Evolutionary conservation across 2,113 vertebrate species (phyloP).

Genomic region (Campylorhamphus procurvoides): DNA sequence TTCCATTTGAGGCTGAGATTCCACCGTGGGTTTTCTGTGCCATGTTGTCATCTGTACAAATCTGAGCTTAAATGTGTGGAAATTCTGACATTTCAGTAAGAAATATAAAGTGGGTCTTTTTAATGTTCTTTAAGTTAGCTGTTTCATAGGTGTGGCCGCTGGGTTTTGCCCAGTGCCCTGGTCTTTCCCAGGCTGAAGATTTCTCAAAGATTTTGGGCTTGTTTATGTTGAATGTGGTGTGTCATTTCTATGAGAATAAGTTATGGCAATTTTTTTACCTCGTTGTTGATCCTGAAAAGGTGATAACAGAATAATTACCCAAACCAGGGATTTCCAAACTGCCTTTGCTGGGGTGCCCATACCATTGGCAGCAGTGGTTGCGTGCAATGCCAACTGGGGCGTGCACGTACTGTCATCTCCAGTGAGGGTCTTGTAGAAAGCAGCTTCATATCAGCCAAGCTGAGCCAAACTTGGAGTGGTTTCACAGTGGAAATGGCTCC

Average conservation of each 20-base stretch:
- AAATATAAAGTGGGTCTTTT: background rate
- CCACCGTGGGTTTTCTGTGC: conserved; percentile 60
- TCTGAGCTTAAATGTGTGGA: conserved; percentile 42
- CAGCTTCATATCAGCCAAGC: background rate
- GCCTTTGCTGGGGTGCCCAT: background rate
- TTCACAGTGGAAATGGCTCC: background rate
- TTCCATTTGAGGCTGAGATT: conserved; percentile 60
- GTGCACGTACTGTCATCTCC: fast-evolving
- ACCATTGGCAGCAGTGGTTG: fast-evolving
- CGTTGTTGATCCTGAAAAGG: background rate
- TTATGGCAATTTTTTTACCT: background rate
- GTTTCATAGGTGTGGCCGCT: background rate
- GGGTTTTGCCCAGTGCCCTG: conserved; percentile 52
- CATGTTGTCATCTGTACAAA: conserved; percentile 33
- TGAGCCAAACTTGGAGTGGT: background rate
- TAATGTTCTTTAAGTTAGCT: background rate
- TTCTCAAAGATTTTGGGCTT: background rate
- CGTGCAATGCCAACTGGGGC: fast-evolving
- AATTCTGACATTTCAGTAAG: conserved; percentile 54
- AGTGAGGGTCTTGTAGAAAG: background rate
- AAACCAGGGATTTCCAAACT: background rate
- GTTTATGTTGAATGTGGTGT: background rate
- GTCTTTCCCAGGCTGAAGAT: conserved; percentile 5
- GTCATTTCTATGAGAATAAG: conserved; percentile 6
- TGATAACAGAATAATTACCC: background rate